Percentiles rank a stretch among this genome's conserved stretches.
Conservation (phyloP, 2,113 vertebrate species). For the Sylvietta virens region DNA sequence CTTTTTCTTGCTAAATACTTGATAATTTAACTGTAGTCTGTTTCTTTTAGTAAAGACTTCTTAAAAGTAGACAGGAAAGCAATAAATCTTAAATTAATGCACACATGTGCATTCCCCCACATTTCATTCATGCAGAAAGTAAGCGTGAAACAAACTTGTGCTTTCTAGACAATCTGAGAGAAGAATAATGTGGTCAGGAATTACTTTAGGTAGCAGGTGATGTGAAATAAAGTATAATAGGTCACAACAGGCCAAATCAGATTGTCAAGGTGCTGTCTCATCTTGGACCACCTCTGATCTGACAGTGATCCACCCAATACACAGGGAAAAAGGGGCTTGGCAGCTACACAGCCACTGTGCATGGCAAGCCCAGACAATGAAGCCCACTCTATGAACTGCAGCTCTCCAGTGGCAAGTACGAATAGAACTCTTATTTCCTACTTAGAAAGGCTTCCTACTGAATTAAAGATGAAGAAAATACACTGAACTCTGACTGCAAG, state of each 20-base stretch:
- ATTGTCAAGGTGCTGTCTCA: neutral
- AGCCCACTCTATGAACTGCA: neutral
- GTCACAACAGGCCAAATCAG: neutral
- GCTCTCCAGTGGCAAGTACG: neutral
- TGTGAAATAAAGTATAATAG: neutral
- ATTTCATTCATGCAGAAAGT: neutral
- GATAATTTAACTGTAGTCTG: neutral
- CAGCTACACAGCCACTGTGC: neutral
- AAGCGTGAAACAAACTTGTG: neutral
- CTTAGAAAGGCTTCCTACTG: neutral
- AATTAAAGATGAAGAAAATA: slow-evolving; percentile 36
- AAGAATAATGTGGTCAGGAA: neutral
- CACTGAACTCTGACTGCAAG: neutral
- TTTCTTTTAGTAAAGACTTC: neutral
- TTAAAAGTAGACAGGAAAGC: neutral
- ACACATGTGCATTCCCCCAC: rapidly evolving
- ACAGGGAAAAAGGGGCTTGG: neutral
- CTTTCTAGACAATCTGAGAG: neutral
- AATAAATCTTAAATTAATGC: neutral
- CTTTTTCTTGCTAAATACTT: neutral
- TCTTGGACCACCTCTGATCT: neutral
- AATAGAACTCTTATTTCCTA: neutral
- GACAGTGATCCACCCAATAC: neutral
- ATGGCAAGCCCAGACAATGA: neutral
- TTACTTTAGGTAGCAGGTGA: neutral